These are phyloP conservation scores for Pseudotriccus pelzelni DNA, from an alignment of 2,797 vertebrate genomes.

Conservation along the genomic window DNA sequence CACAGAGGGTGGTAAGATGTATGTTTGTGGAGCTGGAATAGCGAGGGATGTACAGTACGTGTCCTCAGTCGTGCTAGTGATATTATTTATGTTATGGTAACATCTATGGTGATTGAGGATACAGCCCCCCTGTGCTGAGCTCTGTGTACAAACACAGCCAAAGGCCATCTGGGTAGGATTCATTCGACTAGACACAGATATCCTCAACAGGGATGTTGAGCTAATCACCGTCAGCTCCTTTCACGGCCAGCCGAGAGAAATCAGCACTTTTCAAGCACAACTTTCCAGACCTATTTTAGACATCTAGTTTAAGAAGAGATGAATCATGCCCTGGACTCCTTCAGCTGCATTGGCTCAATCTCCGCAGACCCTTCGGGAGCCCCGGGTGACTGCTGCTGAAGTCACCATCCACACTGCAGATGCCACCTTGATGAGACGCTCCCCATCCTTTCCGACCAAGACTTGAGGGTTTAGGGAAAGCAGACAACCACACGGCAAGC, in stretches of 20 bases:
- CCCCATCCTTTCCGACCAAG: background rate
- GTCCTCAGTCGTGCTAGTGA: background rate
- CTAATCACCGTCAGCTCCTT: constrained; percentile 39
- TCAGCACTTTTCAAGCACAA: background rate
- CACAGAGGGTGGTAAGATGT: background rate
- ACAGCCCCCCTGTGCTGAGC: background rate
- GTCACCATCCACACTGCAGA: background rate
- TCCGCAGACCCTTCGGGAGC: background rate
- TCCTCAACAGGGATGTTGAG: background rate
- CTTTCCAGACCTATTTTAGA: constrained; percentile 59
- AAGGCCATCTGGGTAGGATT: constrained; percentile 43
- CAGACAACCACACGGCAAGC: background rate
- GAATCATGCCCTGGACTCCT: constrained; percentile 44
- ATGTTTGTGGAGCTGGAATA: background rate
- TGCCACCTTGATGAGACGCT: background rate
- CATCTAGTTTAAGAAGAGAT: constrained; percentile 16
- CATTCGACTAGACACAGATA: background rate
- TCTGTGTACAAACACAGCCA: constrained; percentile 50
- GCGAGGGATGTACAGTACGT: background rate
- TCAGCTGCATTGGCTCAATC: background rate
- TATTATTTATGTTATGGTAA: background rate
- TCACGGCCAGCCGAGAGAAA: constrained; percentile 33
- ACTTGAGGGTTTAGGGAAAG: background rate
- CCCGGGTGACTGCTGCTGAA: background rate
- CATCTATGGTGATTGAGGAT: background rate